Evolutionary conservation across 2,113 vertebrate species (phyloP), one percentile per base, ranked within the genome.

Genomic region (Chionomys nivalis): DNA sequence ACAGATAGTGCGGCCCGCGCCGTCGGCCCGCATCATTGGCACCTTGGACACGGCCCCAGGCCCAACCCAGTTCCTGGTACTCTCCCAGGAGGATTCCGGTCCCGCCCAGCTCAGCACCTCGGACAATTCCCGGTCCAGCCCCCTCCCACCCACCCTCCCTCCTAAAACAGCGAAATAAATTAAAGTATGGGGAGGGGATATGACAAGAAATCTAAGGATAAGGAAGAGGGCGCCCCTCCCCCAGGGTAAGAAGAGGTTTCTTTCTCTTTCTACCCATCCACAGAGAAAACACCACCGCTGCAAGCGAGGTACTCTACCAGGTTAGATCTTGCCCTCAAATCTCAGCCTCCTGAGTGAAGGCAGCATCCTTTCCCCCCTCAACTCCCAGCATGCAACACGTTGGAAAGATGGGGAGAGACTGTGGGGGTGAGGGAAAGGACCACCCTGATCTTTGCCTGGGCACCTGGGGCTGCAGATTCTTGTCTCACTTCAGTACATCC

Each of bases 81-180:
- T 96, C 93, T 97, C 92, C 96, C 76, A 65, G 87, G 96, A 97
- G 89, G 95, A 92, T 92, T 95, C 95, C 72, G 42, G 97, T 92
- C 82, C 85, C 94, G 92, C 93, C 93, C 96, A 94, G 97, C 98
- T 98, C 99, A 99, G 99, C 98, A 99, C 99, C 99, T 97, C 97
- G 99, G 99, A 99, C 98, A 99, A 99, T 98, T 98, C 98, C 98
- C 92, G n/a, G 81, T 65, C 94, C 97, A 94, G 23, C 58, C 72
- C 65, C 98, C 97, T 63, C 96, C 96, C 93, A 31, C 91, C 91
- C 89, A 68, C 96, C 97, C 95, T 85, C 94, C 94, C 96, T 93
- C 96, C 44, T 31, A 76, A 98, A 97, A 97, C 88, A 94, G 91
- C 58, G 82, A 93, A 97, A 97, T 97, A 98, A 98, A 98, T 97